These are phyloP conservation scores for Cataglyphis livida DNA, from an alignment of 2,888 invertebrate species.

Conservation along the genomic window DNA sequence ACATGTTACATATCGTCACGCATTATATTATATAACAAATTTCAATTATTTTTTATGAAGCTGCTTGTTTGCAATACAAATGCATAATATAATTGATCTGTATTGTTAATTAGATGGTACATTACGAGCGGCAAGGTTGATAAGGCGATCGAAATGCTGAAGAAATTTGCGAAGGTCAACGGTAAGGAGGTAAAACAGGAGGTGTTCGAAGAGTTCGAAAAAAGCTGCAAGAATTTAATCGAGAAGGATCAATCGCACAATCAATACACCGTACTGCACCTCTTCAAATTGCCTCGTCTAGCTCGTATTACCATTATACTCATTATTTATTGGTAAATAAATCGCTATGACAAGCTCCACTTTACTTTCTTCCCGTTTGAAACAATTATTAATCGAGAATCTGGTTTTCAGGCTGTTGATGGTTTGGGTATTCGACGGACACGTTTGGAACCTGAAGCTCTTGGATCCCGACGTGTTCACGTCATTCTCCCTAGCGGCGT, in stretches of 20 bases:
- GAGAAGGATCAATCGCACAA: constrained; percentile 90
- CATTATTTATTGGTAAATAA: constrained; percentile 91
- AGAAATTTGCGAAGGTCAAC: constrained; percentile 93
- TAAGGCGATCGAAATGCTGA: constrained; percentile 92
- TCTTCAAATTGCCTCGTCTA: constrained; percentile 92
- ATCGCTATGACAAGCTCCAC: neutral
- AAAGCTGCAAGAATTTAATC: constrained; percentile 89
- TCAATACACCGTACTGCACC: constrained; percentile 92
- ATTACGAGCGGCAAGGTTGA: constrained; percentile 94
- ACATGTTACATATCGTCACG: neutral
- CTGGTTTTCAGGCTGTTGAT: constrained; percentile 89
- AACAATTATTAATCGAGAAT: neutral
- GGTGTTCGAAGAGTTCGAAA: constrained; percentile 91
- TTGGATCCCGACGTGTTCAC: constrained; percentile 93
- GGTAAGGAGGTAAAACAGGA: constrained; percentile 91
- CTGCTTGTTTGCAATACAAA: neutral
- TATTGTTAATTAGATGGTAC: constrained; percentile 88
- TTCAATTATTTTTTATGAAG: neutral
- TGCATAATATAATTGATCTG: neutral
- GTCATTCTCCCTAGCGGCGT: constrained; percentile 93
- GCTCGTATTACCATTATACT: constrained; percentile 92
- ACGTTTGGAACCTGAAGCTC: constrained; percentile 95
- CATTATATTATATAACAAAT: neutral
- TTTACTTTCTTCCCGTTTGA: neutral
- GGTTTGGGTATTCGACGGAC: constrained; percentile 94